Evolutionary conservation across 2,797 vertebrate genomes (phyloP), one percentile per base, ranked within the genome.

Genomic region (Epinephelus malabaricus): DNA sequence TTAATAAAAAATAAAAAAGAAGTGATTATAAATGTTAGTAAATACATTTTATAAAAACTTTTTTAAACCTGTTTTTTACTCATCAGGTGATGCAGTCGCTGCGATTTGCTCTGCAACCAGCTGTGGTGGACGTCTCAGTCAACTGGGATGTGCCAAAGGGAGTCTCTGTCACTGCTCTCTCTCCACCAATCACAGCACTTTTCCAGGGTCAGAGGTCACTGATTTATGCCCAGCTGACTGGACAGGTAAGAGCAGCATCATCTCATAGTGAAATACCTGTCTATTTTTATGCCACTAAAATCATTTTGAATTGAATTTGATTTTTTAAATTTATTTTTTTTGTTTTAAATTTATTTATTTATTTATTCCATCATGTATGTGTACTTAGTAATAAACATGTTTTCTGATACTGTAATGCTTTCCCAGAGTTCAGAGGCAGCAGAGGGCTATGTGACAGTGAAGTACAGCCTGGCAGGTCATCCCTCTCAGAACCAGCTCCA

Each of bases 161-260:
- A 3, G 69, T 97, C 12, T 91, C 94, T 25, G 91, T 87, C 43
- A 80, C 80, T 17, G 62, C 87, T 50, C 87, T 97, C 59, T 96
- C 97, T 49, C 93, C 91, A 51, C 92, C 94, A 11, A 89, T 96
- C 68, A 93, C 76, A 15, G 21, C 88, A 27, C 63, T 97, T 72
- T 97, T 97, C 79, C 93, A 93, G 62, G 96, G 96, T 85, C 95
- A 97, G 61, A 94, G 95, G 74, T 87, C 95, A 73, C 94, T 97
- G 72, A 17, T 95, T 81, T 95, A 94, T 59, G 92, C 81, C n/a
- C 92, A 94, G 51, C 84, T 96, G 40, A 91, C 82, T 72, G 93
- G 89, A 89, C 6, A 94, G 92, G 94, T 94, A 76, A 58, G 82
- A 83, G 12, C 53, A 62, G 19, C 50, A 23, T 17, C 49, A 45